phyloP scores from a whole-genome alignment of 1,140 invertebrate genomes.

The Pissodes strobi region DNA sequence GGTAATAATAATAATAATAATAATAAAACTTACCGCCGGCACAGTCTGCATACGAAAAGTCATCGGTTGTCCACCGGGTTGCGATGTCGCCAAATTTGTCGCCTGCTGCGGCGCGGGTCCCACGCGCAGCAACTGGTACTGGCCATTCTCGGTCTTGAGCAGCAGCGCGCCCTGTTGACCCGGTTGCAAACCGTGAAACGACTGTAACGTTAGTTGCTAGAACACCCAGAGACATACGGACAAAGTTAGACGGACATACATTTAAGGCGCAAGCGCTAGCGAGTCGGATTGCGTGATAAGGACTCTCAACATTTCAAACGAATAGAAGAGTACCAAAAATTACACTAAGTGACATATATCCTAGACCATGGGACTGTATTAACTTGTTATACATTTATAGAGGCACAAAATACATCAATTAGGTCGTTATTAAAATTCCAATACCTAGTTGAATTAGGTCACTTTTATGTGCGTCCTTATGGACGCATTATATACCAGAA shows the following conservation, averaged over 20 bases:
- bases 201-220: constrained; percentile 78
- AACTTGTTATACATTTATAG: no score
- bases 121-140: constrained; percentile 87
- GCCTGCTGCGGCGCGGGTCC: constrained; percentile 70
- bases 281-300: not conserved
- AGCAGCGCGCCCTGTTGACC: constrained; percentile 84
- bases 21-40: constrained; percentile 61
- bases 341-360: no score
- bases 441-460: no score
- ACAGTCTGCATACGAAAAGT: constrained; percentile 63
- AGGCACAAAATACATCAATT: no score
- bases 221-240: constrained; percentile 42
- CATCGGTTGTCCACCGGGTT: constrained; percentile 54
- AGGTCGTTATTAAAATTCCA: no score
- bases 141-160: constrained; percentile 93
- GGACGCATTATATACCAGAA: no score
- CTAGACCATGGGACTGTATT: no score
- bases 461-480: no score
- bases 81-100: constrained; percentile 64
- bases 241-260: constrained; percentile 37
- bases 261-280: not conserved
- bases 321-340: no score
- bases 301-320: not conserved
- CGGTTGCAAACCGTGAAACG: constrained; percentile 78
- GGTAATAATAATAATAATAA: no score